These are phyloP conservation scores for Stylophora pistillata DNA, from an alignment of 64 coral and sea anemone genomes.

Conservation along the genomic window DNA sequence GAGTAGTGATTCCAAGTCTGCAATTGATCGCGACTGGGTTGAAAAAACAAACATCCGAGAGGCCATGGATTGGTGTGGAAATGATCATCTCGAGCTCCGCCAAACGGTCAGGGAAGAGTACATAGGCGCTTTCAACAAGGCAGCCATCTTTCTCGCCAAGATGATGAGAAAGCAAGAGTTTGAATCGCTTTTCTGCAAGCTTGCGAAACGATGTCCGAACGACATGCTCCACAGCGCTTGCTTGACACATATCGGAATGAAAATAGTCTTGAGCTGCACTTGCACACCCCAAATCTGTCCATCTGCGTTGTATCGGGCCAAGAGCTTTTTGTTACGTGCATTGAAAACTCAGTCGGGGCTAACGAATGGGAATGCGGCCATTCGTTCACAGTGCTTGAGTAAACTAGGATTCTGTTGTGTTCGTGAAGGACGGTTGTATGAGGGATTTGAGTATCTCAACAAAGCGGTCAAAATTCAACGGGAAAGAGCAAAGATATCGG, in stretches of 20 bases:
- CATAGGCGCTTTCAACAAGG: constrained; percentile 48
- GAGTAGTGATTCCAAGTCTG: too few relatives aligned
- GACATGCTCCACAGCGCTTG: not conserved
- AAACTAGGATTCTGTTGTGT: too few relatives aligned
- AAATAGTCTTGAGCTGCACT: constrained; percentile 36
- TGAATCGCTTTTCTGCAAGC: constrained; percentile 19
- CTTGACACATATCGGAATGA: constrained; percentile 4
- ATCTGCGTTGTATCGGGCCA: not conserved
- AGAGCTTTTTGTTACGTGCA: not conserved
- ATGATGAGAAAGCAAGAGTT: constrained; percentile 42
- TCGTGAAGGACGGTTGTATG: too few relatives aligned
- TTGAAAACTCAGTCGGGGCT: too few relatives aligned
- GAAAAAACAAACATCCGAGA: too few relatives aligned
- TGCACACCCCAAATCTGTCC: constrained; percentile 33
- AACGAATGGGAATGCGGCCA: too few relatives aligned
- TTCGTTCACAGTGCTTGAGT: too few relatives aligned
- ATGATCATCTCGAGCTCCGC: not conserved
- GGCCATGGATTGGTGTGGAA: too few relatives aligned
- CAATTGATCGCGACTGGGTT: too few relatives aligned
- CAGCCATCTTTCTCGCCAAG: constrained; percentile 45
- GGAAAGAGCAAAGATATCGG: too few relatives aligned
- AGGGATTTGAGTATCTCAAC: too few relatives aligned
- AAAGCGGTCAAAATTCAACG: too few relatives aligned
- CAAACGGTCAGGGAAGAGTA: not conserved
- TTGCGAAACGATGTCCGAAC: not conserved